Evolutionary conservation across 2,113 vertebrate species (phyloP).

Genomic region (Siniperca knerii): DNA sequence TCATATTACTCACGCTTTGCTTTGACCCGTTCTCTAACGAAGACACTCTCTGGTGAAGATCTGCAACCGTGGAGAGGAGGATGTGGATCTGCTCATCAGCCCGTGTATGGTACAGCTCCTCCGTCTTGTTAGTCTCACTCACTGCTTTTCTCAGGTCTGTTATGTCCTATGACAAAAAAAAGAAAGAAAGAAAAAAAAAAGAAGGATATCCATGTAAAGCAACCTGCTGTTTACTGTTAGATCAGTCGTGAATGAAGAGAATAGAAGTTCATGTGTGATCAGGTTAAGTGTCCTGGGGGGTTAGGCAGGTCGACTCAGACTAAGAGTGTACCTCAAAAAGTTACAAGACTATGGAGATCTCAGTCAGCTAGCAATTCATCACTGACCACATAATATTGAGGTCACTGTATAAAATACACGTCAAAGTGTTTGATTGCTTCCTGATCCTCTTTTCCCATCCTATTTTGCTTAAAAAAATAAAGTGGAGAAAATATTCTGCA

Average conservation of each 20-base stretch:
- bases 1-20: conserved; percentile 58
- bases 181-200: not conserved
- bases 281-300: not conserved
- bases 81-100: conserved; percentile 74
- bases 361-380: not conserved
- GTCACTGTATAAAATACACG: not conserved
- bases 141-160: conserved; percentile 71
- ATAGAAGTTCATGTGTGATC: not conserved
- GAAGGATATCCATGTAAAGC: not conserved
- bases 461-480: conserved; percentile 30
- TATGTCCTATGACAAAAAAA: conserved; percentile 67
- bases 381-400: conserved; percentile 1
- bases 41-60: conserved; percentile 75
- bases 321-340: not conserved
- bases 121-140: conserved; percentile 76
- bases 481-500: conserved; percentile 36
- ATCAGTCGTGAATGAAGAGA: not conserved
- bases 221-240: not conserved
- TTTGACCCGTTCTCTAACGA: conserved; percentile 72
- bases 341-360: not conserved
- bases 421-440: conserved; percentile 12
- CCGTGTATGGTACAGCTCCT: conserved; percentile 71
- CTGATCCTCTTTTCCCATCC: conserved; percentile 20
- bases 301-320: not conserved
- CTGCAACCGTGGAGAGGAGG: conserved; percentile 71